Base-by-base conservation (phyloP, 2,797 vertebrate genomes). In the Calcarius lapponicus region DNA sequence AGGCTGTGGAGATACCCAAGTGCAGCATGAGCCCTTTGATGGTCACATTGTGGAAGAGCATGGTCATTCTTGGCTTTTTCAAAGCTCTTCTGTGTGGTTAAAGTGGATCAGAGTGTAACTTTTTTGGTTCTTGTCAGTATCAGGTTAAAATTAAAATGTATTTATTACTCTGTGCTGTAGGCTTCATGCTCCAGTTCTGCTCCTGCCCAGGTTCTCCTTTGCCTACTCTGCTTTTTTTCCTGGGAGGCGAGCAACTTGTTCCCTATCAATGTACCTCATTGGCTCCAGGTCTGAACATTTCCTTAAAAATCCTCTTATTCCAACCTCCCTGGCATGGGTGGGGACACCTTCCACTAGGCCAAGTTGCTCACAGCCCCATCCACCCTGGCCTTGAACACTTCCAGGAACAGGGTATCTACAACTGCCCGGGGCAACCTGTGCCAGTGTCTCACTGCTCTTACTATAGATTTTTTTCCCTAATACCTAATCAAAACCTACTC, bases 231-330 rank as follows among this genome's bases (percentile, higher is more conserved):
- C 10, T 72, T 65, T 76, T 9, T 42, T 82, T 18, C n/a, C 24
- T 13, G 31, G 17, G 36, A 64, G 43, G 76, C 0, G 0, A 87
- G 43, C 10, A 66, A 64, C 36, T 70, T 9, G 0, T 11, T 85
- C 20, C 9, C 20, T 10, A 1, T 42, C 51, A 57, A 5, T 17
- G 24, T 48, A 13, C 12, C 25, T 95, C 25, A 6, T 12, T 81
- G 45, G 13, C 60, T 85, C 26, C 6, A 32, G 8, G 11, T 66
- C 40, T 70, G 48, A 92, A 45, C 1, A 7, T 56, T 51, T 82
- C 29, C 20, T 84, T 31, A 34, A 42, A 45, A 45, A 70, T 47
- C 13, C 32, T 45, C 18, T 42, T 4, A 4, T 79, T 54, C 22
- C 31, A 60, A 7, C 2, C 4, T 7, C 29, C 3, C 16, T 66